Percentiles rank a stretch among this genome's conserved stretches.
phyloP scores from a whole-genome alignment of 2,797 vertebrate species.

The Protosalanx chinensis region DNA sequence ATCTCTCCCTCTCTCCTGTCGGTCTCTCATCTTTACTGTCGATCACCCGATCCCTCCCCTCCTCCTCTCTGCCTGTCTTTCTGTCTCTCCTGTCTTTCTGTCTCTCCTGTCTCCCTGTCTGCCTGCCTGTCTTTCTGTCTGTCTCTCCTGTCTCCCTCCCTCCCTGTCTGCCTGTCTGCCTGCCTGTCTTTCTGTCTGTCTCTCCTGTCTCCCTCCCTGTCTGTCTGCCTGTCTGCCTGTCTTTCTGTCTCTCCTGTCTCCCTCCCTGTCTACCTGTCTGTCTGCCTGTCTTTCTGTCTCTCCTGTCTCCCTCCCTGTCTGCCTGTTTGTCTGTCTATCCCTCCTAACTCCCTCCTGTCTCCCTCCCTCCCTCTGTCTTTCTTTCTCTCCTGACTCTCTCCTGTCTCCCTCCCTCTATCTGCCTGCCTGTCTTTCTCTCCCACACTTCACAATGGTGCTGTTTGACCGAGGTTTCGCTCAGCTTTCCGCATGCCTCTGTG shows the following conservation, averaged over 20 bases:
- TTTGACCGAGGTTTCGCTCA: not conserved
- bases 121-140: conserved; percentile 5
- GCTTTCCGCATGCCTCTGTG: conserved; percentile 32
- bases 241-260: not conserved
- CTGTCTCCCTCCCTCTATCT: too few relatives aligned
- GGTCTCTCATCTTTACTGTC: conserved; percentile 32
- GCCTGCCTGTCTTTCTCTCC: not conserved
- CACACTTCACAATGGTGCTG: not conserved
- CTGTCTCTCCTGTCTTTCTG: too few relatives aligned
- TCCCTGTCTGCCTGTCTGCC: conserved; percentile 15
- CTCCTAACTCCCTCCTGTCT: too few relatives aligned
- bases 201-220: not conserved
- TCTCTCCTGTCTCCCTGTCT: conserved; percentile 2
- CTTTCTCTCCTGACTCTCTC: too few relatives aligned
- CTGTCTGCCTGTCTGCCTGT: conserved; percentile 18
- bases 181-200: conserved; percentile 8
- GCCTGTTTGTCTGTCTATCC: conserved; percentile 2
- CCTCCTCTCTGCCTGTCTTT: not conserved
- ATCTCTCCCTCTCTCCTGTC: conserved; percentile 31
- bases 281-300: too few relatives aligned
- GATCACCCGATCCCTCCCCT: conserved; percentile 7
- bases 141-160: not conserved
- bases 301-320: conserved; percentile 29
- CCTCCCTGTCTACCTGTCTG: too few relatives aligned
- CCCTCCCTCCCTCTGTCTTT: too few relatives aligned